These are phyloP conservation scores for Petrocephalus schoutedeni DNA, from an alignment of 2,797 vertebrate species.

Conservation along the genomic window DNA sequence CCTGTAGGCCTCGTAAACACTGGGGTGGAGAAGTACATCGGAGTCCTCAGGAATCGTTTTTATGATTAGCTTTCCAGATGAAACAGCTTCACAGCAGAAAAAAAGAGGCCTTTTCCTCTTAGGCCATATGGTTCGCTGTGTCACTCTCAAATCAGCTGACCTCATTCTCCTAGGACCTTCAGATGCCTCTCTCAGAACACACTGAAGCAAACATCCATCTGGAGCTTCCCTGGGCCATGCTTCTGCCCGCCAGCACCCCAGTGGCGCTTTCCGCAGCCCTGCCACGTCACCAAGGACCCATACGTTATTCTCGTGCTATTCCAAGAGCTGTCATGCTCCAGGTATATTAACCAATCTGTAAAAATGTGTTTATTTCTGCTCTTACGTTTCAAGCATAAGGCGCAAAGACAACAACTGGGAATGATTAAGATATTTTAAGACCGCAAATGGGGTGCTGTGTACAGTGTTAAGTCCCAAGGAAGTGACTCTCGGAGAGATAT, in stretches of 20 bases:
- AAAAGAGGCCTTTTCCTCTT: neutral
- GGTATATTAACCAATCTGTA: constrained; percentile 79
- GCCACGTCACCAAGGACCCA: constrained; percentile 54
- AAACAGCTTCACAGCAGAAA: neutral
- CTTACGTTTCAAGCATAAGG: constrained; percentile 69
- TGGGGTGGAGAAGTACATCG: neutral
- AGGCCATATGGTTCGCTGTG: constrained; percentile 10
- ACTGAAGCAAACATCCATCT: constrained; percentile 9
- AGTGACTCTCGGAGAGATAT: constrained; percentile 84
- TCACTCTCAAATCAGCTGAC: constrained; percentile 12
- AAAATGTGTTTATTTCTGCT: constrained; percentile 87
- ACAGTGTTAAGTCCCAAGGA: constrained; percentile 86
- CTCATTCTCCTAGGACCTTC: neutral
- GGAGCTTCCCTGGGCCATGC: neutral
- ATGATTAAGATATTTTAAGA: constrained; percentile 90
- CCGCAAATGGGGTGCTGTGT: constrained; percentile 84
- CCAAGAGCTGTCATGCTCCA: constrained; percentile 68
- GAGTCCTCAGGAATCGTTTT: neutral
- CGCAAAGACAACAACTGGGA: constrained; percentile 93
- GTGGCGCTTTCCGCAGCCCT: constrained; percentile 37
- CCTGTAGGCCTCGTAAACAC: constrained; percentile 61
- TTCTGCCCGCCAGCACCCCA: constrained; percentile 45
- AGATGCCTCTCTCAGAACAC: constrained; percentile 38
- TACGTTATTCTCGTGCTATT: constrained; percentile 79
- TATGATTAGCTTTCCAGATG: constrained; percentile 16